These are phyloP conservation scores for Pithys albifrons DNA, from an alignment of 2,113 vertebrate genomes.

Conservation along the genomic window DNA sequence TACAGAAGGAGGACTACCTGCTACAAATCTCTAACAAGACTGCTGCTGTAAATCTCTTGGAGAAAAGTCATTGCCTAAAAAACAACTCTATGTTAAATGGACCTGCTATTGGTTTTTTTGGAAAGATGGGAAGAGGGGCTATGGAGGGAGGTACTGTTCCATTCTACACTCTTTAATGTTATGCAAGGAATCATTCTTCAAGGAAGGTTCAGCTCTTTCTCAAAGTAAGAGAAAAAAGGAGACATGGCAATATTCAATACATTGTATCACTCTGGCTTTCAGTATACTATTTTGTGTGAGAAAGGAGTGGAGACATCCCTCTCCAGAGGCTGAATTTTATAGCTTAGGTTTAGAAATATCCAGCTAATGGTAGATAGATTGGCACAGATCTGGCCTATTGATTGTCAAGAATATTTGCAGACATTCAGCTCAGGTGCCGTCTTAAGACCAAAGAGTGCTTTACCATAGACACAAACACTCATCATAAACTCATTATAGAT, in stretches of 20 bases:
- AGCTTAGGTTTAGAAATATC: background rate
- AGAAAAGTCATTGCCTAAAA: conserved; percentile 63
- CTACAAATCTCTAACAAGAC: conserved; percentile 74
- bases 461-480: background rate
- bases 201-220: background rate
- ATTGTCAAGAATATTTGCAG: background rate
- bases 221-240: background rate
- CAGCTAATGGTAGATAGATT: background rate
- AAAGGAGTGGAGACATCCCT: background rate
- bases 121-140: conserved; percentile 17
- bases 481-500: background rate
- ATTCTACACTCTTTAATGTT: conserved; percentile 40
- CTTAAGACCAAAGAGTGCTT: background rate
- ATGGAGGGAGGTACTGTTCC: background rate
- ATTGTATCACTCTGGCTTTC: background rate
- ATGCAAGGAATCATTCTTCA: conserved; percentile 40
- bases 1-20: conserved; percentile 68
- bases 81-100: background rate
- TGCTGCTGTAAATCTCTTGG: conserved; percentile 72
- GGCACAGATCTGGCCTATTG: background rate
- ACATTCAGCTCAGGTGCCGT: background rate
- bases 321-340: background rate
- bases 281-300: background rate
- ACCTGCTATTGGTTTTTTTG: conserved; percentile 70
- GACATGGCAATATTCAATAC: background rate